These are phyloP conservation scores for Nemapogon koenigi DNA, from an alignment of 2,888 invertebrate species.

Conservation along the genomic window DNA sequence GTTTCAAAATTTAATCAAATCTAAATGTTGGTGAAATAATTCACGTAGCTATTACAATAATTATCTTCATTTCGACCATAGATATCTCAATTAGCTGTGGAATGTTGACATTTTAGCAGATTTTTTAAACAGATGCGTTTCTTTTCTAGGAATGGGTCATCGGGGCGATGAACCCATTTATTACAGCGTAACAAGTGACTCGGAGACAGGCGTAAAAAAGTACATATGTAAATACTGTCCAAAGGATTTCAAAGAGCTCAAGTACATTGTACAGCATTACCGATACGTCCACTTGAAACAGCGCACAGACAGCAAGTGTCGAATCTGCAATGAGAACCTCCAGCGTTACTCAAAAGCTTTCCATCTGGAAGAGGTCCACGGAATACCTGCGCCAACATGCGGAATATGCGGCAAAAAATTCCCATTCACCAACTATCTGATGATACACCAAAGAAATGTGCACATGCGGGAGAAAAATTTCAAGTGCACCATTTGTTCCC, in stretches of 20 bases:
- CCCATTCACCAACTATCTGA: slow-evolving; percentile 27
- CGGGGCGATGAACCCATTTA: neutral
- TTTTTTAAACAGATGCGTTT: no score
- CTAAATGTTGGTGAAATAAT: no score
- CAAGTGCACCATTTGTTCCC: slow-evolving; percentile 46
- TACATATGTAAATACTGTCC: neutral
- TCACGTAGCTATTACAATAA: no score
- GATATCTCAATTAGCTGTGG: no score
- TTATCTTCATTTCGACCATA: no score
- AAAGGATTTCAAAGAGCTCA: neutral
- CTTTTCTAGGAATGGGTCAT: slow-evolving; percentile 12
- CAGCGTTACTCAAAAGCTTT: slow-evolving; percentile 19
- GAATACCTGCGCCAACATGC: slow-evolving; percentile 27
- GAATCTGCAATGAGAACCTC: slow-evolving; percentile 27
- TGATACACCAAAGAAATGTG: slow-evolving; percentile 31
- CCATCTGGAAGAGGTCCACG: slow-evolving; percentile 29
- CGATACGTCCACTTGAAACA: neutral
- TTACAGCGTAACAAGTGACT: neutral
- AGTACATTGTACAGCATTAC: neutral
- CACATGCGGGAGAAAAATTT: slow-evolving; percentile 39
- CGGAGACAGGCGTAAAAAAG: neutral
- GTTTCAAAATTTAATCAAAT: no score
- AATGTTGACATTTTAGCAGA: no score
- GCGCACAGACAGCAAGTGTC: slow-evolving; percentile 27
- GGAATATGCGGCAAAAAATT: slow-evolving; percentile 33